Evolutionary conservation across 2,888 invertebrate genomes (phyloP), one percentile per base, ranked within the genome.

Genomic region (Erebia palarica): DNA sequence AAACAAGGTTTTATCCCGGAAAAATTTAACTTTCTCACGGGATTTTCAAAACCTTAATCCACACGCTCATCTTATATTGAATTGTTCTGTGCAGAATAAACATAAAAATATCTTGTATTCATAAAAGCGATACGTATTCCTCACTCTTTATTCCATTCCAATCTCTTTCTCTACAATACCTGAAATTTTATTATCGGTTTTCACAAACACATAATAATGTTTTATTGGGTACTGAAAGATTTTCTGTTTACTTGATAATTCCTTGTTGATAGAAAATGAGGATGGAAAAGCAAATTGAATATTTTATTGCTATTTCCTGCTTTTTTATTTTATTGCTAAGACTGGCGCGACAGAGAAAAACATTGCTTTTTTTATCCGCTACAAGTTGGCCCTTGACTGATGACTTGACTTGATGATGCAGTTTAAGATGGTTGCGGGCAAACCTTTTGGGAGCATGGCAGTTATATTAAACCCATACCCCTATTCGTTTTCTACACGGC

Each of bases 91-190:
- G 7, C 14, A 51, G 11, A 44, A 53, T 53, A 9, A 53, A 16
- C 53, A 53, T 53, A 51, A 57, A 21, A 57, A 51, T 36, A 58
- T 27, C 27, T 58, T 58, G 10, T 58, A 58, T 58, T 58, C 58
- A 60, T 42, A 42, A 27, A 27, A 60, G 16, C 42, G n/a, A n/a
- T 42, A 60, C 42, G 9, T n/a, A 16, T 60, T 36, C 13, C 10
- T 27, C 14, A 59, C 59, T 60, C 10, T n/a, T 60, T 60, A 60
- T 60, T 60, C 59, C 42, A 18, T 18, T 36, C 58, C 58, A 58
- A 59, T 60, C 0, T 42, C 59, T 10, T 42, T 42, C 59, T 60
- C 36, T 10, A 60, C 36, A 42, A 42, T 42, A 60, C 59, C 36
- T 42, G 59, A 60, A 60, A 60, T 60, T 16, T 42, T 59, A 59